Base-by-base conservation (phyloP, 2,888 invertebrate genomes). In the Unio delphinus region DNA sequence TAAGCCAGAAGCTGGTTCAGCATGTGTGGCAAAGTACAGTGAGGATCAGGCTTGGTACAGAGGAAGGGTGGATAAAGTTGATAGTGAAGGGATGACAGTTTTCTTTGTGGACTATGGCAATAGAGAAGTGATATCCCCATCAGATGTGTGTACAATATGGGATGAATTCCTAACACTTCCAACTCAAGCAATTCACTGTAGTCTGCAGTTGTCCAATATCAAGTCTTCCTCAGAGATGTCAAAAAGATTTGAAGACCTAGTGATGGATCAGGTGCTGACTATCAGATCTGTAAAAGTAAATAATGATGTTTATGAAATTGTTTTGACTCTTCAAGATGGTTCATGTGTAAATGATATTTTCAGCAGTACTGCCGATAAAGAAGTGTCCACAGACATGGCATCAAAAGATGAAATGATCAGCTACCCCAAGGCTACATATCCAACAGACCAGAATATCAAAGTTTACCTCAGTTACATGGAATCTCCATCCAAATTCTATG, bases 61-160 rank as follows among this genome's bases (percentile, higher is more conserved):
- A 68, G 88, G 85, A 17, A 67, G 70, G 54, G 73, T 80, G 4
- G 70, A 78, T 23, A 76, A 79, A n/a, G 63, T 77, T 1, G 71
- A 77, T 56, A 71, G 73, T 20, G 75, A 74, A n/a, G 75, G 68
- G 64, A 73, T 80, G 18, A 76, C 79, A 62, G 86, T 89, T 7
- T 81, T 80, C 34, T 89, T 86, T 80, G 85, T 89, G 26, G 89
- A 89, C 75, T 89, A 86, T 78, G 89, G 89, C 15, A 88, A 88
- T 58, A 74, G 77, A 17, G 84, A 84, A 23, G 70, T 73, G 17
- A 80, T 82, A 18, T 67, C 76, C 2, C 74, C 72, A 26, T 62
- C 70, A 23, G 80, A 79, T 58, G 63, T 88, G 17, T 80, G 83
- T 68, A 68, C 72, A 15, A 64, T 88, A 34, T 70, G 76, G 34